phyloP scores from a whole-genome alignment of 2,113 vertebrate genomes.

The Helogale parvula region DNA sequence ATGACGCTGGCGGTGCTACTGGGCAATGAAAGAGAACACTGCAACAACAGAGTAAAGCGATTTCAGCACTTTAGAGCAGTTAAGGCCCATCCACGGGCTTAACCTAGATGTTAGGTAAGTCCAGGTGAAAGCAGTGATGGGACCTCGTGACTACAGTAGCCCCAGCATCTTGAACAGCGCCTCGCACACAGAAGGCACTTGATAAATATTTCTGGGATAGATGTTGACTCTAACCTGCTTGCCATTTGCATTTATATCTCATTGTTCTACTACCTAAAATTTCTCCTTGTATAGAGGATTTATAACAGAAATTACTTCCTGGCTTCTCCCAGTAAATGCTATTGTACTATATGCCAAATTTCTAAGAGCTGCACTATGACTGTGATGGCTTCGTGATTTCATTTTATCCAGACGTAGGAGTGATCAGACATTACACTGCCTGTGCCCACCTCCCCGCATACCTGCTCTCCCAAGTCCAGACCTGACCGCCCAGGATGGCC shows the following conservation, averaged over 20 bases:
- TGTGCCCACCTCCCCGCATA: neutral
- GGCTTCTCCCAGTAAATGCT: neutral
- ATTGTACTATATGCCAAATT: neutral
- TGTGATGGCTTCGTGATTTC: neutral
- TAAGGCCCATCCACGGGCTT: neutral
- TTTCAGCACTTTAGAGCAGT: neutral
- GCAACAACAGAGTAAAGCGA: neutral
- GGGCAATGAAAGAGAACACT: neutral
- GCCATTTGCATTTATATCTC: neutral
- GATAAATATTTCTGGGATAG: neutral
- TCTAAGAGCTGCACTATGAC: neutral
- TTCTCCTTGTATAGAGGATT: constrained; percentile 11
- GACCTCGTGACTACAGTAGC: neutral
- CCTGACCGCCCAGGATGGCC: neutral
- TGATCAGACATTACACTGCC: neutral
- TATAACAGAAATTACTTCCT: constrained; percentile 3
- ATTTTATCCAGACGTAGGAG: neutral
- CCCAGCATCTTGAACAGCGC: neutral
- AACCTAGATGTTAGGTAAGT: neutral
- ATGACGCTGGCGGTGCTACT: neutral
- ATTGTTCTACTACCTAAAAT: neutral
- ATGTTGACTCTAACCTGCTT: neutral
- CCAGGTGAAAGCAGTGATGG: neutral
- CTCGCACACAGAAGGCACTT: neutral
- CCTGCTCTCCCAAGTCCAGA: neutral